These are phyloP conservation scores for Seriola dumerili DNA, from an alignment of 2,113 vertebrate genomes.

Conservation along the genomic window DNA sequence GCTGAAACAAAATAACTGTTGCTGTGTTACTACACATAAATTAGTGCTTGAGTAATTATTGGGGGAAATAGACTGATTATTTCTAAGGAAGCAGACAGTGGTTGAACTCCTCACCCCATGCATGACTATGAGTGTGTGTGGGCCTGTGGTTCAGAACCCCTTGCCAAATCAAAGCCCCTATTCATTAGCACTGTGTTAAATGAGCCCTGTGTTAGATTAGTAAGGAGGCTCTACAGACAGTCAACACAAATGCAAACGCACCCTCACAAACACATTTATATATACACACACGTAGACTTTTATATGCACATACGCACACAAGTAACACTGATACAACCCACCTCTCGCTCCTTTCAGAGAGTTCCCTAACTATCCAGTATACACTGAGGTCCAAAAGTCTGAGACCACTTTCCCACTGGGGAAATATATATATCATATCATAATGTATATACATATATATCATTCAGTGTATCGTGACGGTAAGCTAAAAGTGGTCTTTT, in stretches of 20 bases:
- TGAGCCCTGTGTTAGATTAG: slow-evolving; percentile 76
- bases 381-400: too few relatives aligned
- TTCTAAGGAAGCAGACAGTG: slow-evolving; percentile 65
- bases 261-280: slow-evolving; percentile 28
- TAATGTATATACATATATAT: slow-evolving; percentile 25
- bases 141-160: slow-evolving; percentile 58
- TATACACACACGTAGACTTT: background rate
- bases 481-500: slow-evolving; percentile 53
- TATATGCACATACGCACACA: background rate
- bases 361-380: slow-evolving; percentile 29
- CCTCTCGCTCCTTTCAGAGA: slow-evolving; percentile 22
- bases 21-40: slow-evolving; percentile 27
- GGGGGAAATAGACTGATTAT: slow-evolving; percentile 25
- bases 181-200: slow-evolving; percentile 76
- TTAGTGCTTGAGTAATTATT: slow-evolving; percentile 39
- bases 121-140: slow-evolving; percentile 61
- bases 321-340: slow-evolving; percentile 13
- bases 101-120: slow-evolving; percentile 74
- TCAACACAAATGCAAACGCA: slow-evolving; percentile 37
- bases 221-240: slow-evolving; percentile 57
- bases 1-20: slow-evolving; percentile 33
- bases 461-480: slow-evolving; percentile 41
- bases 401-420: too few relatives aligned
- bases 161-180: slow-evolving; percentile 70
- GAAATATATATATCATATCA: too few relatives aligned